phyloP scores from a whole-genome alignment of 2,797 vertebrate species.

The Trematomus bernacchii region DNA sequence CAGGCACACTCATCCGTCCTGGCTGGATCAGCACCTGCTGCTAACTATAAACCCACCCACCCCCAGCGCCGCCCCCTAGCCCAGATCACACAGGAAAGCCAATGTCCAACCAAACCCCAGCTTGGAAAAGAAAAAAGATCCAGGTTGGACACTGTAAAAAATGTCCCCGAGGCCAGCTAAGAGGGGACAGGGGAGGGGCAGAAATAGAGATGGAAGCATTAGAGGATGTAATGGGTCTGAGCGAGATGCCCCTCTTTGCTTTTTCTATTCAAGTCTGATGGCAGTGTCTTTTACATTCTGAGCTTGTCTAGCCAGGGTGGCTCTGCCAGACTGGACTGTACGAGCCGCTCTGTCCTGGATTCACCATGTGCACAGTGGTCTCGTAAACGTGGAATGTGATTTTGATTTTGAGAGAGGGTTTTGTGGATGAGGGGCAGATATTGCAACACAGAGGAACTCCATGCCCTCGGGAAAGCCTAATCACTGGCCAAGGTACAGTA shows the following conservation, averaged over 20 bases:
- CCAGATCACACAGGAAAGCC: slow-evolving; percentile 64
- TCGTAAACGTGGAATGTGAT: slow-evolving; percentile 42
- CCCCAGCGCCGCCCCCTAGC: slow-evolving; percentile 47
- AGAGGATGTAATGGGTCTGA: slow-evolving; percentile 60
- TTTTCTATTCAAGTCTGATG: slow-evolving; percentile 67
- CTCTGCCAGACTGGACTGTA: slow-evolving; percentile 48
- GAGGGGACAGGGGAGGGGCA: slow-evolving; percentile 67
- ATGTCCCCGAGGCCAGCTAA: slow-evolving; percentile 60
- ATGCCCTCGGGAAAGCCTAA: slow-evolving; percentile 63
- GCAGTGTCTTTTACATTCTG: slow-evolving; percentile 56
- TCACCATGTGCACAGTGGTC: slow-evolving; percentile 13
- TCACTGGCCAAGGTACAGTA: slow-evolving; percentile 81
- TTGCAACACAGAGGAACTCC: slow-evolving; percentile 64
- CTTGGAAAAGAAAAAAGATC: slow-evolving; percentile 71
- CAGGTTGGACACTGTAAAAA: slow-evolving; percentile 67
- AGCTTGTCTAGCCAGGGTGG: slow-evolving; percentile 56
- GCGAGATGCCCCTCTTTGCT: slow-evolving; percentile 59
- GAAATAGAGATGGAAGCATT: slow-evolving; percentile 67
- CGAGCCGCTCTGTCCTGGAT: slow-evolving; percentile 49
- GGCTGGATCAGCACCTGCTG: slow-evolving; percentile 89
- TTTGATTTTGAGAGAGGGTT: slow-evolving; percentile 60
- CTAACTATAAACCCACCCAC: slow-evolving; percentile 84
- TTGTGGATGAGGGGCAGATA: slow-evolving; percentile 63
- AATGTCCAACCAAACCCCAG: slow-evolving; percentile 71
- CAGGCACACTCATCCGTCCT: slow-evolving; percentile 79